phyloP scores from a whole-genome alignment of 2,888 invertebrate genomes.

The Cephus spinipes region DNA sequence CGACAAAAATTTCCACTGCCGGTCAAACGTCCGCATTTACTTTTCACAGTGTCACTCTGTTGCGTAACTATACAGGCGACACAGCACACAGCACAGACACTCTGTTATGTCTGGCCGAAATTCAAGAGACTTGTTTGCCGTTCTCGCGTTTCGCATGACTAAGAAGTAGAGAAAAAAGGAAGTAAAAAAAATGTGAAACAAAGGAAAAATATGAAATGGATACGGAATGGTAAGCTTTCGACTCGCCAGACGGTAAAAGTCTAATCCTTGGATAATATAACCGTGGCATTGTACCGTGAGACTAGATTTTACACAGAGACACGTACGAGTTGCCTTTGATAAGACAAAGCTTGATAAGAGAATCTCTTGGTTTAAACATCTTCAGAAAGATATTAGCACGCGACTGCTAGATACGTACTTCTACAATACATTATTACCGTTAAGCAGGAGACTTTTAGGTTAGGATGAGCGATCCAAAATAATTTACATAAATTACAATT shows the following conservation, averaged over 20 bases:
- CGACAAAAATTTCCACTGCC: background rate
- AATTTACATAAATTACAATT: background rate
- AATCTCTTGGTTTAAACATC: background rate
- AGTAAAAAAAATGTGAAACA: too few species aligned
- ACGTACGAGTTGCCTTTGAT: background rate
- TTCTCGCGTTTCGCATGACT: background rate
- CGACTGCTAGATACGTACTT: background rate
- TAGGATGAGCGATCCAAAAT: background rate
- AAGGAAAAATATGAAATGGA: background rate
- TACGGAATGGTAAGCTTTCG: background rate
- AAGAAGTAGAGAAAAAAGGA: background rate
- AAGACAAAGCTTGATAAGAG: background rate
- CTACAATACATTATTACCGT: background rate
- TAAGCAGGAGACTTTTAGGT: background rate
- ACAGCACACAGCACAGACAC: background rate
- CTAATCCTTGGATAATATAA: background rate
- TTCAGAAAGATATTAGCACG: background rate
- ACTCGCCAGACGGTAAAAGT: background rate
- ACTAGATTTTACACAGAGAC: background rate
- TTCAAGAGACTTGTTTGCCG: background rate
- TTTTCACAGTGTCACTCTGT: background rate
- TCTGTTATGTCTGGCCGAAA: background rate
- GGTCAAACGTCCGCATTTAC: background rate
- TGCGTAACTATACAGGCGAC: background rate
- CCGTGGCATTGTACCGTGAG: background rate